Evolutionary conservation across 1,140 invertebrate genomes (phyloP).

Genomic region (Homalodisca vitripennis): DNA sequence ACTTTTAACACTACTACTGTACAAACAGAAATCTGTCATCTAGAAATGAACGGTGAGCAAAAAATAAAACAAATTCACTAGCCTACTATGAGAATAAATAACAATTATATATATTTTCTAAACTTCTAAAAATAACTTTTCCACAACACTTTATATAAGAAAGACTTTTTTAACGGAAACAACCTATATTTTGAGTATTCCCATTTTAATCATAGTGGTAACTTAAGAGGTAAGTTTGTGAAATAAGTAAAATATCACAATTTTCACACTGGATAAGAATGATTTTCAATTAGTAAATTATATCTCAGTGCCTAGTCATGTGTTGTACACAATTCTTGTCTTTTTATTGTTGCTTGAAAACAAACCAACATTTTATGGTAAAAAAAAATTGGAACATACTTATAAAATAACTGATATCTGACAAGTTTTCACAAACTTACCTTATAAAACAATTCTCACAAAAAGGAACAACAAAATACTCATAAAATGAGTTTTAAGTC

Average conservation of each 20-base stretch:
- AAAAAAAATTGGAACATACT: background rate
- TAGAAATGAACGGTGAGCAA: background rate
- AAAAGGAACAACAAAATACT: background rate
- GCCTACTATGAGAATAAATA: constrained; percentile 16
- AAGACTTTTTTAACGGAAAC: constrained; percentile 5
- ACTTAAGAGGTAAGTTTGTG: background rate
- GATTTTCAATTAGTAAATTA: too few species aligned
- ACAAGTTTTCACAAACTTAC: background rate
- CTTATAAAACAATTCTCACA: background rate
- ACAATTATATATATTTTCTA: background rate
- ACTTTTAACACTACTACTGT: background rate
- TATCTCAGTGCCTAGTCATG: background rate
- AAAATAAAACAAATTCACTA: constrained; percentile 14
- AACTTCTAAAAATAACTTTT: constrained; percentile 3
- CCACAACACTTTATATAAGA: constrained; percentile 12
- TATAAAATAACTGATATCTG: background rate
- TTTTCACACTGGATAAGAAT: too few species aligned
- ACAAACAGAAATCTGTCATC: background rate
- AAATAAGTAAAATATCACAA: too few species aligned
- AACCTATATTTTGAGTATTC: background rate
- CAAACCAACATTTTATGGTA: background rate
- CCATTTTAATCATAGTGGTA: constrained; percentile 9
- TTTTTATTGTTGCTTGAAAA: background rate
- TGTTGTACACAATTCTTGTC: background rate
- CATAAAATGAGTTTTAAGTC: background rate